Evolutionary conservation across 2,113 vertebrate species (phyloP).

Genomic region (Bufo gargarizans): DNA sequence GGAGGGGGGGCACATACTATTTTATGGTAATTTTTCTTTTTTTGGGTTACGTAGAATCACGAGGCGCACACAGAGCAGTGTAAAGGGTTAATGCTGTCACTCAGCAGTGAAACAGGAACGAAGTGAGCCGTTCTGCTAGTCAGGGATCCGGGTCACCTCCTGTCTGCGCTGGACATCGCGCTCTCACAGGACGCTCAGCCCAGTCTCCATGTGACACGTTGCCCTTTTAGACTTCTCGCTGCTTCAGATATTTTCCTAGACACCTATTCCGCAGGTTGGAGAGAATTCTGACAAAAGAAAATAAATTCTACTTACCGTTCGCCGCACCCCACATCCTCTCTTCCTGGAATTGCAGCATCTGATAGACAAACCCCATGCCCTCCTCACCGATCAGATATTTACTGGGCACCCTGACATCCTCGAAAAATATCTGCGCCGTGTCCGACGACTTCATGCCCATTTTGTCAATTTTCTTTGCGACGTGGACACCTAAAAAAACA

Average conservation of each 20-base stretch:
- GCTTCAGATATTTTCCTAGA: conserved; percentile 30
- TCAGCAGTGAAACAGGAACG: not conserved
- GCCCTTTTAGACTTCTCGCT: not conserved
- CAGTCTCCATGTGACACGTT: not conserved
- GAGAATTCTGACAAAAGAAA: not conserved
- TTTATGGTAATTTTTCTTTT: no score
- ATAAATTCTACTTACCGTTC: conserved; percentile 69
- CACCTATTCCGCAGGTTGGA: not conserved
- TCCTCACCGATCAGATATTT: conserved; percentile 82
- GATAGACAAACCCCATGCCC: conserved; percentile 85
- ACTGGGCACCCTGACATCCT: conserved; percentile 80
- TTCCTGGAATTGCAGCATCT: conserved; percentile 89
- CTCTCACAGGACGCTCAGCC: not conserved
- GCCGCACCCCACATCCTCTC: conserved; percentile 79
- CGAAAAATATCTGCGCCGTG: conserved; percentile 83
- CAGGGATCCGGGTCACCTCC: not conserved
- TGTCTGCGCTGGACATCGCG: not conserved
- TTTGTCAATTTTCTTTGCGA: conserved; percentile 83
- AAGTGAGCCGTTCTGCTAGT: not conserved
- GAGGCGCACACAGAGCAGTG: not conserved
- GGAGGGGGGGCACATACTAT: no score
- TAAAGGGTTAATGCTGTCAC: not conserved
- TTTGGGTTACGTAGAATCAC: no score
- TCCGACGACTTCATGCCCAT: conserved; percentile 85
- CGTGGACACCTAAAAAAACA: conserved; percentile 73